Evolutionary conservation across 37 sponge, comb jelly and placozoan genomes (phyloP).

Genomic region (Agelas oroides): DNA sequence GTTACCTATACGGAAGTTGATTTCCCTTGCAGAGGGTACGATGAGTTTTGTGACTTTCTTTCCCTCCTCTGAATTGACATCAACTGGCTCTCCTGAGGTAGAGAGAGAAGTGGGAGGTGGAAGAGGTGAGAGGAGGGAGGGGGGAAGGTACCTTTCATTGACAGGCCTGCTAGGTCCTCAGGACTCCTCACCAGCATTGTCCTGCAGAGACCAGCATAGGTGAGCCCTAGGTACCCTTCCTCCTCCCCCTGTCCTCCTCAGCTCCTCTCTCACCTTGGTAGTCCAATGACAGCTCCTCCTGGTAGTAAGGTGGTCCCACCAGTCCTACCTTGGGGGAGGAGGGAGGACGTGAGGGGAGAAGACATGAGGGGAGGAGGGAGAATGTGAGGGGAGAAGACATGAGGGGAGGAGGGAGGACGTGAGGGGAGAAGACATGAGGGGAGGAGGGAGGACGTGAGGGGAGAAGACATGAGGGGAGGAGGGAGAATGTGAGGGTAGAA

Average conservation of each 20-base stretch:
- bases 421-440: not conserved
- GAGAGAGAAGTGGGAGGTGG: too few relatives aligned
- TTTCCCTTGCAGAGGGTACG: constrained; percentile 41
- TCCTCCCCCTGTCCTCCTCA: too few relatives aligned
- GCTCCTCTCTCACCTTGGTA: constrained; percentile 65
- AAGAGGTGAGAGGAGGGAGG: too few relatives aligned
- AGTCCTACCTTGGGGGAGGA: constrained; percentile 19
- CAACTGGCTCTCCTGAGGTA: constrained; percentile 45
- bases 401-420: not conserved
- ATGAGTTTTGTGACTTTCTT: constrained; percentile 5
- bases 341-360: too few relatives aligned
- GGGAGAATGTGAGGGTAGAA: too few relatives aligned
- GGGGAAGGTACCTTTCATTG: not conserved
- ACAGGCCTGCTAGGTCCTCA: constrained; percentile 44
- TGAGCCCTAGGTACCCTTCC: too few relatives aligned
- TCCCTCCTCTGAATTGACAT: constrained; percentile 58
- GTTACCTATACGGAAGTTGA: constrained; percentile 73
- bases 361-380: not conserved
- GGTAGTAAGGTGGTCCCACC: constrained; percentile 53
- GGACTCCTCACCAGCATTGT: constrained; percentile 43
- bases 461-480: not conserved
- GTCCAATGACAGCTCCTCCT: constrained; percentile 63
- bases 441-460: too few relatives aligned
- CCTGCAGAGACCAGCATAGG: constrained; percentile 17
- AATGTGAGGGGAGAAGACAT: not conserved